These are phyloP conservation scores for Orius insidiosus DNA, from an alignment of 1,140 invertebrate species.

Conservation along the genomic window DNA sequence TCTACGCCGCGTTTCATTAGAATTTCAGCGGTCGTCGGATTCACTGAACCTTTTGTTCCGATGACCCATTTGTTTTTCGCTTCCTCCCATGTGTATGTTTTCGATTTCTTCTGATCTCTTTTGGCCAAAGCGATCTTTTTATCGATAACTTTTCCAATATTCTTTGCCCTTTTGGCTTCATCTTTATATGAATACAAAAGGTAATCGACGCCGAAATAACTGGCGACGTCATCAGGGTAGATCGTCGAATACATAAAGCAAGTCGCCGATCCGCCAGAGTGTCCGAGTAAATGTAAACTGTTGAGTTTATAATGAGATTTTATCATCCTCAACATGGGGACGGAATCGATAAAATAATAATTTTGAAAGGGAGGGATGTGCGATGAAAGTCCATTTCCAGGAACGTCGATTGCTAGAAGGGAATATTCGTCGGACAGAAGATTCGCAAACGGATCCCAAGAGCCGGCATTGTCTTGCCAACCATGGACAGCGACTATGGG, in stretches of 20 bases:
- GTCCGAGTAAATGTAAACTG: constrained; percentile 56
- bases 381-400: constrained; percentile 67
- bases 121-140: constrained; percentile 51
- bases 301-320: constrained; percentile 60
- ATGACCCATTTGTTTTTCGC: constrained; percentile 27
- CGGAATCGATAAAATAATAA: constrained; percentile 56
- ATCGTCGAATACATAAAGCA: constrained; percentile 61
- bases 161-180: constrained; percentile 38
- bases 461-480: constrained; percentile 76
- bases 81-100: constrained; percentile 13
- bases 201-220: constrained; percentile 17
- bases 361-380: constrained; percentile 52
- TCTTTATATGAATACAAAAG: constrained; percentile 39
- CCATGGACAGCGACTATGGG: constrained; percentile 69
- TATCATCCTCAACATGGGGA: constrained; percentile 47
- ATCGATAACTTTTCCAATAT: constrained; percentile 44
- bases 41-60: constrained; percentile 50
- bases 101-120: constrained; percentile 19
- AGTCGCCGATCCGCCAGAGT: constrained; percentile 61
- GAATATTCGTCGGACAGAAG: constrained; percentile 38
- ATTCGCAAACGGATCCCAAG: constrained; percentile 62
- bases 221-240: constrained; percentile 47
- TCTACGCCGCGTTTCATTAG: constrained; percentile 53
- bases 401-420: constrained; percentile 56
- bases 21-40: constrained; percentile 41